phyloP scores from a whole-genome alignment of 2,888 invertebrate species.

The Xestia ashworthii region DNA sequence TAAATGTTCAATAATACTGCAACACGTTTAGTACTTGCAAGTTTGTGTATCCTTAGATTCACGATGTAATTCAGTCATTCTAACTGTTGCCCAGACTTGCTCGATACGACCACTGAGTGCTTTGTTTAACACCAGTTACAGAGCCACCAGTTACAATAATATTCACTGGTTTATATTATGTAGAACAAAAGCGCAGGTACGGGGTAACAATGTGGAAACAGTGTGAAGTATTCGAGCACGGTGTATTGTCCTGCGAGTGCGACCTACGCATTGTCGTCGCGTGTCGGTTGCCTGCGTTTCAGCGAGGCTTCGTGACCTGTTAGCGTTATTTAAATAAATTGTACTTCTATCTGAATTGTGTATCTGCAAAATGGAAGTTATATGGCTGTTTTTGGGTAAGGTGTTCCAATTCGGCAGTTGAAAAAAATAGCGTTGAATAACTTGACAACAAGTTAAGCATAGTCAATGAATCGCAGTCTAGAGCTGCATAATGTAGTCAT shows the following conservation, averaged over 20 bases:
- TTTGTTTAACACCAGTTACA: slow-evolving; percentile 64
- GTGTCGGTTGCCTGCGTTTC: slow-evolving; percentile 41
- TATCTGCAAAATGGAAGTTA: slow-evolving; percentile 26
- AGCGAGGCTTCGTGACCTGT: slow-evolving; percentile 39
- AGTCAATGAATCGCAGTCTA: neutral
- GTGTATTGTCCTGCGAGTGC: slow-evolving; percentile 68
- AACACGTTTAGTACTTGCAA: slow-evolving; percentile 17
- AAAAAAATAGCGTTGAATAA: neutral
- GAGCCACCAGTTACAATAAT: slow-evolving; percentile 60
- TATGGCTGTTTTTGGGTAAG: neutral
- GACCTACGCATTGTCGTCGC: slow-evolving; percentile 63
- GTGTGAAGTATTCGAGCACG: slow-evolving; percentile 57
- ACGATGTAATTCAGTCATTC: slow-evolving; percentile 39
- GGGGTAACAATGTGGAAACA: slow-evolving; percentile 78
- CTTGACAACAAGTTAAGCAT: neutral
- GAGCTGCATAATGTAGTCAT: neutral
- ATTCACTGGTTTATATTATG: slow-evolving; percentile 67
- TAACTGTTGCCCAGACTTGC: slow-evolving; percentile 50
- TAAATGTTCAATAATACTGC: slow-evolving; percentile 10
- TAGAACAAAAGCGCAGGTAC: slow-evolving; percentile 80
- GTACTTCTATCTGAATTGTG: slow-evolving; percentile 22
- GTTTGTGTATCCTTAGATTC: slow-evolving; percentile 34
- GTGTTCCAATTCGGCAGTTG: neutral
- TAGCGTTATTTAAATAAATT: slow-evolving; percentile 34
- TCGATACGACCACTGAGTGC: slow-evolving; percentile 52